phyloP scores from a whole-genome alignment of 2,113 vertebrate species.

The Petroica traversi region DNA sequence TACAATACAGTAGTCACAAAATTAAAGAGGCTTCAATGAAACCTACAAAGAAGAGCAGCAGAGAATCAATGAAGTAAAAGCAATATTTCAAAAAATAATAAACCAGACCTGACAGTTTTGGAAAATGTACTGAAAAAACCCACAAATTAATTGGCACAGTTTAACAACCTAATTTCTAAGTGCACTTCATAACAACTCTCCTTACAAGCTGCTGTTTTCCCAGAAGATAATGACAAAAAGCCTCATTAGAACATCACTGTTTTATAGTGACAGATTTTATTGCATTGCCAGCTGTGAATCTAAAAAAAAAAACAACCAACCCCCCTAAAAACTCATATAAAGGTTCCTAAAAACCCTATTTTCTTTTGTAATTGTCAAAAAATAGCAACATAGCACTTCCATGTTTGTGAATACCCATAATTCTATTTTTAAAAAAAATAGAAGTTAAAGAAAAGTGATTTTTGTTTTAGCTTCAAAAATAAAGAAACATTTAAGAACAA shows the following conservation, averaged over 20 bases:
- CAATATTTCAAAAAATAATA: conserved; percentile 58
- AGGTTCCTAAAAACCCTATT: conserved; percentile 75
- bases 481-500: conserved; percentile 74
- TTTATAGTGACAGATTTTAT: conserved; percentile 72
- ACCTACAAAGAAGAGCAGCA: conserved; percentile 61
- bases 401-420: conserved; percentile 69
- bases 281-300: conserved; percentile 75
- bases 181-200: conserved; percentile 77
- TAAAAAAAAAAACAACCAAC: conserved; percentile 15
- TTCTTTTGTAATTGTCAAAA: conserved; percentile 73
- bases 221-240: conserved; percentile 68
- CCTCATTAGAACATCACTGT: conserved; percentile 60
- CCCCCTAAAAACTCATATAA: conserved; percentile 57
- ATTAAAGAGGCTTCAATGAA: conserved; percentile 61
- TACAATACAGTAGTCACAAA: conserved; percentile 68
- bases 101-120: conserved; percentile 51
- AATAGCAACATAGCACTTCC: conserved; percentile 76
- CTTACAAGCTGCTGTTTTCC: conserved; percentile 66
- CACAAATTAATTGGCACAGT: conserved; percentile 62
- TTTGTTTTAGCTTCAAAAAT: conserved; percentile 74
- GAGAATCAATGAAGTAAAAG: conserved; percentile 63
- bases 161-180: conserved; percentile 80
- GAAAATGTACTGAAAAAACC: conserved; percentile 58
- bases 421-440: conserved; percentile 76
- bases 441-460: conserved; percentile 75